Percentiles rank a stretch among this genome's conserved stretches.
Evolutionary conservation across 2,113 vertebrate genomes (phyloP).

Genomic region (Rostratula benghalensis): DNA sequence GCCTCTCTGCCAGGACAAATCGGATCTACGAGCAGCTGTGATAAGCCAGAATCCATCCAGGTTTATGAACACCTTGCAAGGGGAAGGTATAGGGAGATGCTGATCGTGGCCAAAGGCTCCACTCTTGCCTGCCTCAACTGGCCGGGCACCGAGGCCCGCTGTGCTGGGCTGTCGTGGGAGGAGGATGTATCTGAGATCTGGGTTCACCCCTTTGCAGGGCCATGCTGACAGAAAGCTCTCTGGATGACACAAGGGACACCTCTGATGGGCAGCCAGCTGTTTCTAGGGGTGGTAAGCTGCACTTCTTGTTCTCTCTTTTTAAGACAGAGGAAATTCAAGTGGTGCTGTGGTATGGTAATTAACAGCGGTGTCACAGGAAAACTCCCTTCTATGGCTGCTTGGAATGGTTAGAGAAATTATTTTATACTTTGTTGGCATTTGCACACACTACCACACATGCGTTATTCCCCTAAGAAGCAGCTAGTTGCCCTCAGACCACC

Average conservation of each 20-base stretch:
- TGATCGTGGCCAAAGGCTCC: background rate
- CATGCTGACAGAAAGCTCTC: background rate
- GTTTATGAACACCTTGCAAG: background rate
- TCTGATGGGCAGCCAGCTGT: background rate
- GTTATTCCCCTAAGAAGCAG: background rate
- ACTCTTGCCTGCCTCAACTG: background rate
- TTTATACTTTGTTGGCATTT: background rate
- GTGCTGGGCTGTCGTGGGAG: fast-evolving
- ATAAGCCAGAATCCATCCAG: background rate
- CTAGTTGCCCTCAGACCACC: background rate
- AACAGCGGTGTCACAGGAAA: background rate
- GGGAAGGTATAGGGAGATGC: background rate
- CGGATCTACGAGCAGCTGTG: background rate
- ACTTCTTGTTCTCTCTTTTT: background rate
- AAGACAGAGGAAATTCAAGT: background rate
- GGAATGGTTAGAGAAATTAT: background rate
- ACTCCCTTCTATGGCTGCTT: background rate
- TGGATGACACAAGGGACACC: fast-evolving
- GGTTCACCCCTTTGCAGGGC: background rate
- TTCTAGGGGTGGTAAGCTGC: background rate
- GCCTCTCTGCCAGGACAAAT: background rate
- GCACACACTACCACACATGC: background rate
- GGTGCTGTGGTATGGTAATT: background rate
- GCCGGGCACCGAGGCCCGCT: background rate
- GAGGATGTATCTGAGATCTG: background rate